Evolutionary conservation across 2,888 invertebrate species (phyloP).

Genomic region (Dynastes grantii): DNA sequence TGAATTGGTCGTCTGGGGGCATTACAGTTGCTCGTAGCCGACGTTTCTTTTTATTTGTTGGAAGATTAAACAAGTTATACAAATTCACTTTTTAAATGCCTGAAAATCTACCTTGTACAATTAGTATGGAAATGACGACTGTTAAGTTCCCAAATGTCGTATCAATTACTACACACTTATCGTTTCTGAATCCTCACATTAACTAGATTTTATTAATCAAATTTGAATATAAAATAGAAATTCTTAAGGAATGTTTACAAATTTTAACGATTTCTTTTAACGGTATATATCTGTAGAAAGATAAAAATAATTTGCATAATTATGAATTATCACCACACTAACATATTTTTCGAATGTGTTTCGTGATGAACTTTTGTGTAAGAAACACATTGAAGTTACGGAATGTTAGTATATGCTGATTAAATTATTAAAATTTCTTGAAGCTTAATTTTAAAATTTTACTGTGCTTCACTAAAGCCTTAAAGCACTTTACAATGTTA

Average conservation of each 20-base stretch:
- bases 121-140: constrained; percentile 3
- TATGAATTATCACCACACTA: constrained; percentile 32
- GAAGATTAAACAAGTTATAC: too few relatives aligned
- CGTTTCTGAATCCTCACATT: neutral
- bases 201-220: constrained; percentile 1
- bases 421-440: too few relatives aligned
- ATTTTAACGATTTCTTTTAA: constrained; percentile 8
- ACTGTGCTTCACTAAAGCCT: too few relatives aligned
- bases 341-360: neutral
- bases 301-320: constrained; percentile 28
- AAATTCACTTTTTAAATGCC: too few relatives aligned
- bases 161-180: constrained; percentile 11
- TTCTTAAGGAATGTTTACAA: constrained; percentile 15
- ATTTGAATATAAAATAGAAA: constrained; percentile 5
- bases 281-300: neutral
- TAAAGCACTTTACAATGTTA: too few relatives aligned
- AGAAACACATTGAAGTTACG: neutral
- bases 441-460: too few relatives aligned
- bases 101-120: neutral
- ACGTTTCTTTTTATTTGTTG: too few relatives aligned
- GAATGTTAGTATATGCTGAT: too few relatives aligned
- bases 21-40: too few relatives aligned
- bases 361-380: neutral
- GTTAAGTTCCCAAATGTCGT: constrained; percentile 7
- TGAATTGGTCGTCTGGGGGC: too few relatives aligned